Evolutionary conservation across 2,888 invertebrate genomes (phyloP), one percentile per base, ranked within the genome.

Genomic region (Mesorhabditis belari): DNA sequence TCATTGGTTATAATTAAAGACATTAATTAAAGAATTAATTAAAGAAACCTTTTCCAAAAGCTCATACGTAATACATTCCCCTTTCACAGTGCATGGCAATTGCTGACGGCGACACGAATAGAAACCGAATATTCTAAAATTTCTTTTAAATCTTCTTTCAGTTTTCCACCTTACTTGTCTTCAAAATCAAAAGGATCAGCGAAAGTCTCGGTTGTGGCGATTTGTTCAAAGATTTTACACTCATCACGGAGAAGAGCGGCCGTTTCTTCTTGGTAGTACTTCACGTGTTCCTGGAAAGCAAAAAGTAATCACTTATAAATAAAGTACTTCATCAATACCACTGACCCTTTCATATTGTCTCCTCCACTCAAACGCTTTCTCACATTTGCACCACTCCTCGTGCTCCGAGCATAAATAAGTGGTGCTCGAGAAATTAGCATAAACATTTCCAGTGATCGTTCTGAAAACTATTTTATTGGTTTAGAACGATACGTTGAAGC

Each of bases 61-160:
- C n/a, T n/a, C 58, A 26, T 58, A 63, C n/a, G 61, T 51, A 17
- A 63, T 52, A 27, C 66, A 66, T 26, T 56, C 55, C 25, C 59
- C 59, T 5, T 54, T 21, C 5, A 21, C 53, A 5, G 26, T 19
- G 27, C 66, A 66, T 3, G 66, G 66, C 9, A 66, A 52, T n/a
- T 62, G 56, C 21, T 19, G 25, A 12, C 63, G 61, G 28, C 66
- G 60, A 53, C 66, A 66, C 3, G 63, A 23, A 26, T 66, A 61
- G 35, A 57, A 27, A 17, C 69, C 69, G 6, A 35, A 9, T n/a
- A 35, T 35, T n/a, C 44, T 35, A n/a, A 35, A 35, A 35, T 35
- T 17, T n/a, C 12, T 35, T 1, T 35, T n/a, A n/a, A n/a, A n/a
- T n/a, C n/a, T n/a, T n/a, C n/a, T n/a, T n/a, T n/a, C n/a, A n/a